Conservation (phyloP, 2,888 invertebrate species). For the Dermolepida albohirtum region DNA sequence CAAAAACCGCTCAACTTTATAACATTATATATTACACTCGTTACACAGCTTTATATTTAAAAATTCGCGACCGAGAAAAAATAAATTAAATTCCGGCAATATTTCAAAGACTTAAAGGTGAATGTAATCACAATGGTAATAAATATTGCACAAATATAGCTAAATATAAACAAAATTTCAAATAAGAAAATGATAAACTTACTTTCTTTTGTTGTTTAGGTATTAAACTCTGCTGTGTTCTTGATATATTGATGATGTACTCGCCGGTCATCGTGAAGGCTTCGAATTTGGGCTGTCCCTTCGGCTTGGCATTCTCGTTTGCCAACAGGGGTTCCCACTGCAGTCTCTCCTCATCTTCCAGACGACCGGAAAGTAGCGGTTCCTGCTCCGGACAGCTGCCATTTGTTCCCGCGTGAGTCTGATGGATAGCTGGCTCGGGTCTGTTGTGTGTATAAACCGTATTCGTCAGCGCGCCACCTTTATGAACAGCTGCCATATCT, state of each 20-base stretch:
- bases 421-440: conserved; percentile 64
- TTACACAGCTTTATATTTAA: too few species aligned
- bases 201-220: conserved; percentile 73
- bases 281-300: conserved; percentile 76
- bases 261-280: conserved; percentile 99
- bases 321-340: conserved; percentile 69
- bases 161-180: too few species aligned
- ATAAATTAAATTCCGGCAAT: too few species aligned
- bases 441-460: conserved; percentile 60
- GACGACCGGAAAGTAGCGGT: conserved; percentile 62
- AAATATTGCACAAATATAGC: too few species aligned
- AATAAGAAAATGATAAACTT: conserved; percentile 52
- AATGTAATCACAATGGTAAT: too few species aligned
- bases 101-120: too few species aligned
- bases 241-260: conserved; percentile 91
- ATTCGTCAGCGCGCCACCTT: conserved; percentile 66
- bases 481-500: conserved; percentile 66
- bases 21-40: too few species aligned
- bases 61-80: too few species aligned
- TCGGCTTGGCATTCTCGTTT: conserved; percentile 59
- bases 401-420: conserved; percentile 65
- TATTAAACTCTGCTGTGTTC: conserved; percentile 78
- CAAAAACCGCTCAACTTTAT: too few species aligned
- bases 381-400: conserved; percentile 70
- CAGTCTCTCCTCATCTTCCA: conserved; percentile 67